These are phyloP conservation scores for Agrochola lychnidis DNA, from an alignment of 2,888 invertebrate species.

Conservation along the genomic window DNA sequence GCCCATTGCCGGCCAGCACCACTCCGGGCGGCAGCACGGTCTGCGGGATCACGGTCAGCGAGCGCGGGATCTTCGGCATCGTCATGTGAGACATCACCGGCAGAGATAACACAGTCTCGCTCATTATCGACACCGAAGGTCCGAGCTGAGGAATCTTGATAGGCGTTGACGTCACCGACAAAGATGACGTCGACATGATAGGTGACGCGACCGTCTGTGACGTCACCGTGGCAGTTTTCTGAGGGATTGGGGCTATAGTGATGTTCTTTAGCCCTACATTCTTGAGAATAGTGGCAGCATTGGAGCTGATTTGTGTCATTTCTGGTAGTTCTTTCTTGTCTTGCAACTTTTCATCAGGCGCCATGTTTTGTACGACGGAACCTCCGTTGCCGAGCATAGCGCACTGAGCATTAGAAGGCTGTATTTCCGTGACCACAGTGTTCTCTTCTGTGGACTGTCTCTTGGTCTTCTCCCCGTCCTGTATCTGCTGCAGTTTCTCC, in stretches of 20 bases:
- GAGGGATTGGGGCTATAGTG: constrained; percentile 86
- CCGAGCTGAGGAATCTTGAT: constrained; percentile 81
- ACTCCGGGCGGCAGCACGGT: constrained; percentile 68
- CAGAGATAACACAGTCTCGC: constrained; percentile 75
- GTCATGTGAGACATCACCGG: constrained; percentile 82
- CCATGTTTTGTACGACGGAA: constrained; percentile 78
- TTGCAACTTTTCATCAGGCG: constrained; percentile 72
- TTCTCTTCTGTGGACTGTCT: constrained; percentile 71
- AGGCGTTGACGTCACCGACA: constrained; percentile 78
- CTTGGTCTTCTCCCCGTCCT: constrained; percentile 83
- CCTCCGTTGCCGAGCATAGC: constrained; percentile 85
- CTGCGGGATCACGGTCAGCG: constrained; percentile 95
- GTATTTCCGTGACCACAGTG: constrained; percentile 83
- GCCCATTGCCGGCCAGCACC: constrained; percentile 41
- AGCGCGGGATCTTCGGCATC: constrained; percentile 95
- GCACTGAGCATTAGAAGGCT: constrained; percentile 72
- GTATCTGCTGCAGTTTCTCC: constrained; percentile 92
- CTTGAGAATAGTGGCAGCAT: constrained; percentile 86
- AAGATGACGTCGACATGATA: constrained; percentile 75
- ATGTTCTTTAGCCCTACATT: constrained; percentile 88
- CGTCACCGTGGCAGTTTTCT: constrained; percentile 84
- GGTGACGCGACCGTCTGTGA: constrained; percentile 76
- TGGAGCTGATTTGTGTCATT: constrained; percentile 75
- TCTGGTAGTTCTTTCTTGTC: constrained; percentile 76
- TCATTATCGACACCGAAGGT: constrained; percentile 80